Evolutionary conservation across 2,888 invertebrate genomes (phyloP), one percentile per base, ranked within the genome.

Genomic region (Artemia sinica): DNA sequence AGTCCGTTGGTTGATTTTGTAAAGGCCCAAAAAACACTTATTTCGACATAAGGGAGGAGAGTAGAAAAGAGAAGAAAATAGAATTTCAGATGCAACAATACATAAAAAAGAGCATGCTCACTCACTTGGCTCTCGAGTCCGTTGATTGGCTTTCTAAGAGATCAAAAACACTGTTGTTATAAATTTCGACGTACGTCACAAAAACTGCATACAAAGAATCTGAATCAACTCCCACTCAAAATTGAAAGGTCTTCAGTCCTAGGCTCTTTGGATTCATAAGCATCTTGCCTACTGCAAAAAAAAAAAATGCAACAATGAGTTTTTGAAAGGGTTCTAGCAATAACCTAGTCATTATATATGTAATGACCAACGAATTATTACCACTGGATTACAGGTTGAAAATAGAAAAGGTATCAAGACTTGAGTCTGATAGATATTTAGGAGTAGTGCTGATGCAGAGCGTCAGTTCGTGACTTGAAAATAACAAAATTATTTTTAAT

Each of bases 151-250:
- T 93, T 77, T 98, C 97, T 2, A 99, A 81, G 68, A 98, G 82
- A 82, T 98, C 98, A 78, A 89, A 97, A 1, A 96, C 91, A 75
- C 85, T 88, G 76, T 98, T 96, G 77, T 97, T 97, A 79, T 97
- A 97, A 73, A 97, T 89, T 79, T 97, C 96, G 69, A 95, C 85
- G 75, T 94, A 96, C 0, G 92, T 91, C 0, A 97, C 86, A 77
- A 97, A 98, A 1, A 97, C 89, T 5, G 89, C 84, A 77, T 87
- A 94, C 73, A 86, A 85, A 75, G 87, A 89, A 74, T 91, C 92
- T 75, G 88, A 87, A 74, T 89, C 88, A 0, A 91, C 78, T 49
- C 84, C 28, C 83, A 0, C 79, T 78, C 7, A 89, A 76, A 73
- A 82, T 82, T 0, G 83, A 82, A 1, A 76, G 73, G 71, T 82